phyloP scores from a whole-genome alignment of 2,113 vertebrate genomes.

The Oncorhynchus clarkii region DNA sequence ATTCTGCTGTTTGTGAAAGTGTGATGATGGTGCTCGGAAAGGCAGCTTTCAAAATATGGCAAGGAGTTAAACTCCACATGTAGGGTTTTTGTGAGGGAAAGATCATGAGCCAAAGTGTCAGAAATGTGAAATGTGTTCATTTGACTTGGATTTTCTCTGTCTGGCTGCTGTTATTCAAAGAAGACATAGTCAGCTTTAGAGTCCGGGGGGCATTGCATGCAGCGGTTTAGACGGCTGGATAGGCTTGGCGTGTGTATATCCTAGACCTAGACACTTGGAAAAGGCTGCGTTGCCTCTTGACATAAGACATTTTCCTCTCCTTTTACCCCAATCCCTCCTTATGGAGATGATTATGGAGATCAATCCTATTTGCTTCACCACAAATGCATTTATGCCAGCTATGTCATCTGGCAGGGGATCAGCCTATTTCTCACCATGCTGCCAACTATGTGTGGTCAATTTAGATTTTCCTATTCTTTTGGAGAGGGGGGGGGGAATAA shows the following conservation, averaged over 20 bases:
- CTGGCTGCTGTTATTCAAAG: not conserved
- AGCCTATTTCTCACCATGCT: conserved; percentile 14
- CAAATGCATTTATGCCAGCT: conserved; percentile 26
- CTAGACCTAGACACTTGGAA: conserved; percentile 23
- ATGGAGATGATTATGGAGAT: conserved; percentile 32
- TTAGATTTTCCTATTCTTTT: conserved; percentile 31
- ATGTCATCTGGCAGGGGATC: conserved; percentile 8
- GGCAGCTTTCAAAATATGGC: not conserved
- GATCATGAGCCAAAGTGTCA: not conserved
- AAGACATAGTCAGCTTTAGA: not conserved
- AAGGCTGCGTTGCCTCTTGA: conserved; percentile 22
- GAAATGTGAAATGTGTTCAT: conserved; percentile 6
- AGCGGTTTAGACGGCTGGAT: conserved; percentile 6
- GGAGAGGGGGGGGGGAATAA: conserved; percentile 22
- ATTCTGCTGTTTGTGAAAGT: not conserved
- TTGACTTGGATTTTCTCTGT: not conserved
- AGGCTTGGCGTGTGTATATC: conserved; percentile 6
- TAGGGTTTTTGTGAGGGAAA: not conserved
- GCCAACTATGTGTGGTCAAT: conserved; percentile 16
- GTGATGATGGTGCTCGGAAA: not conserved
- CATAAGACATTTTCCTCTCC: conserved; percentile 21
- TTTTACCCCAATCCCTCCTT: not conserved
- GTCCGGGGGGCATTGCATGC: conserved; percentile 4
- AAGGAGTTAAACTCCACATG: not conserved
- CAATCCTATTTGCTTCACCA: conserved; percentile 38